These are phyloP conservation scores for Dermolepida albohirtum DNA, from an alignment of 2,888 invertebrate genomes.

Conservation along the genomic window DNA sequence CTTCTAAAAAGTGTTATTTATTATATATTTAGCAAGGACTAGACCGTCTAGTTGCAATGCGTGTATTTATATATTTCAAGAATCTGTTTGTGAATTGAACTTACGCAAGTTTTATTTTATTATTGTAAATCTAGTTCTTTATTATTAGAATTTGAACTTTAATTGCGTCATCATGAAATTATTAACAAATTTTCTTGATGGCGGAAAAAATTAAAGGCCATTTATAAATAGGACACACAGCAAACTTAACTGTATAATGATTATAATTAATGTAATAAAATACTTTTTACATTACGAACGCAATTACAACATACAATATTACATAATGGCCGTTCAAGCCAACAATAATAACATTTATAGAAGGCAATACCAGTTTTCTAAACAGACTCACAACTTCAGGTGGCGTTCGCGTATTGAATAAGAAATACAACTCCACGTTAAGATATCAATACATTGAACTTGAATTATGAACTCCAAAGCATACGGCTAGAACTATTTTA, in stretches of 20 bases:
- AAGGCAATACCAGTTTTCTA: slow-evolving; percentile 30
- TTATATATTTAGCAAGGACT: too few species aligned
- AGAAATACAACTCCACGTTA: not conserved
- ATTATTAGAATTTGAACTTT: not conserved
- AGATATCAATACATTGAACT: slow-evolving; percentile 16
- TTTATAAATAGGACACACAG: slow-evolving; percentile 8
- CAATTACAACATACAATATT: slow-evolving; percentile 28
- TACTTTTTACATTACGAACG: slow-evolving; percentile 18
- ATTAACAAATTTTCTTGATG: slow-evolving; percentile 16
- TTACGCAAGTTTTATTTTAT: too few species aligned
- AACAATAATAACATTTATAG: slow-evolving; percentile 24
- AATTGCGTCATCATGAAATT: slow-evolving; percentile 2
- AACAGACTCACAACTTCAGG: slow-evolving; percentile 25
- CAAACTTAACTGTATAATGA: slow-evolving; percentile 23
- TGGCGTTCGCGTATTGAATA: slow-evolving; percentile 21
- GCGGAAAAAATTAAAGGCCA: slow-evolving; percentile 24
- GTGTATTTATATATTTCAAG: too few species aligned
- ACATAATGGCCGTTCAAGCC: slow-evolving; percentile 25
- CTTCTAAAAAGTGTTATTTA: too few species aligned
- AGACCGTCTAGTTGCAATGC: too few species aligned
- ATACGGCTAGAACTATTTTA: not conserved
- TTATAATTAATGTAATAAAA: slow-evolving; percentile 32
- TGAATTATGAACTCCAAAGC: slow-evolving; percentile 1
- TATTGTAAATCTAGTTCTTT: too few species aligned
- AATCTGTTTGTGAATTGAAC: too few species aligned